Conservation (phyloP, 2,113 vertebrate genomes). For the Caretta caretta region DNA sequence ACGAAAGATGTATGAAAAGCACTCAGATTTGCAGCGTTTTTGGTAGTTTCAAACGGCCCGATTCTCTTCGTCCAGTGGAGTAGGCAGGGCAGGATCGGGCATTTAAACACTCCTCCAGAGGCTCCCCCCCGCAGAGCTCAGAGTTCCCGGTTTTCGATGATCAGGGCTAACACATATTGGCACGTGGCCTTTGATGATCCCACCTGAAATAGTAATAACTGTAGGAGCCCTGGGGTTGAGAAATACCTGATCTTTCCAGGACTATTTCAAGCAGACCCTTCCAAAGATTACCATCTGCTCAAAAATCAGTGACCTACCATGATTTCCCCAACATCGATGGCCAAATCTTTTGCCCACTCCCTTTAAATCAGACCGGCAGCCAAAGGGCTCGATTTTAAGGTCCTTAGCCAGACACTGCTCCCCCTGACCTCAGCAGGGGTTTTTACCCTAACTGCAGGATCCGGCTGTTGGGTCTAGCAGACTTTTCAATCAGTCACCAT, state of each 20-base stretch:
- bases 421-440: no score
- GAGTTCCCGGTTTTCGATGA: neutral
- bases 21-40: neutral
- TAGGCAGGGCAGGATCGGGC: neutral
- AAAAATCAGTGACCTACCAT: no score
- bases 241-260: no score
- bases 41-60: neutral
- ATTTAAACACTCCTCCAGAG: neutral
- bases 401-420: neutral
- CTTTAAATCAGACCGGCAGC: neutral
- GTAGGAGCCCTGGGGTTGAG: neutral
- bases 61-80: neutral
- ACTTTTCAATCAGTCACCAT: neutral
- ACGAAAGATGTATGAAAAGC: neutral
- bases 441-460: neutral
- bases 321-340: no score
- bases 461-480: no score
- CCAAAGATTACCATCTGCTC: no score
- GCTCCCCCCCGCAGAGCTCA: neutral
- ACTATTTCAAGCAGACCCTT: no score
- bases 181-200: neutral
- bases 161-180: neutral
- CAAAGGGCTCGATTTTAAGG: neutral
- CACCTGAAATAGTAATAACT: neutral
- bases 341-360: no score